Base-by-base conservation (phyloP, 2,888 invertebrate genomes). In the Cheilosia soror region DNA sequence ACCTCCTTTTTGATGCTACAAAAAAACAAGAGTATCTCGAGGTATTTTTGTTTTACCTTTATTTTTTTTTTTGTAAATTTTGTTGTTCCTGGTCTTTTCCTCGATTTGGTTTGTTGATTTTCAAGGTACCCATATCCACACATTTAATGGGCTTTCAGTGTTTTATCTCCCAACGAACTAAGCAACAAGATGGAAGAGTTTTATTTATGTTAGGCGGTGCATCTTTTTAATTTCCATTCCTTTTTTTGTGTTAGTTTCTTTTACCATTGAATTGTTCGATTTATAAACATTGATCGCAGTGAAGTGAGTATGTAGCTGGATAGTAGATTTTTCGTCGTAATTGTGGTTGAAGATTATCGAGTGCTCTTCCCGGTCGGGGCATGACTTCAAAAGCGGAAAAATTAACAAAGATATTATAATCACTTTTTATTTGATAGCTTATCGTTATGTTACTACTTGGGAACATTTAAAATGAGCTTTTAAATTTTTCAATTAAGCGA, bases 201-300 rank as follows among this genome's bases (percentile, higher is more conserved):
- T 85, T 85, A 85, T 85, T 85, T 85, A 85, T 85, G 85, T 85
- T 68, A 81, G 85, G 81, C 85, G 85, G 85, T 85, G 85, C 76
- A 85, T 85, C 85, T 85, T 85, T 85, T 85, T 85, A 85, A 85
- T 85, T 85, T 85, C 66, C 55, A 60, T 27, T 76, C 65, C 53
- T 66, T 80, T 75, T 62, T 66, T 4, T 9, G 37, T 66, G 27
- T 68, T n/a, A 51, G 65, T 75, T 76, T 42, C 57, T 80, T 71
- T 57, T 37, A 29, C 29, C 44, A 65, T 62, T 55, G 57, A 49
- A 71, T 60, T 76, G 49, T 72, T 57, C 71, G 47, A 44, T 72
- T 81, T 85, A 81, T 85, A 85, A 76, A 81, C 76, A 81, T 42
- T 62, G 76, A 57, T 72, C 49, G 49, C 53, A 55, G 42, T 82